These are phyloP conservation scores for Solenopsis invicta DNA, from an alignment of 1,140 invertebrate species.

Conservation along the genomic window DNA sequence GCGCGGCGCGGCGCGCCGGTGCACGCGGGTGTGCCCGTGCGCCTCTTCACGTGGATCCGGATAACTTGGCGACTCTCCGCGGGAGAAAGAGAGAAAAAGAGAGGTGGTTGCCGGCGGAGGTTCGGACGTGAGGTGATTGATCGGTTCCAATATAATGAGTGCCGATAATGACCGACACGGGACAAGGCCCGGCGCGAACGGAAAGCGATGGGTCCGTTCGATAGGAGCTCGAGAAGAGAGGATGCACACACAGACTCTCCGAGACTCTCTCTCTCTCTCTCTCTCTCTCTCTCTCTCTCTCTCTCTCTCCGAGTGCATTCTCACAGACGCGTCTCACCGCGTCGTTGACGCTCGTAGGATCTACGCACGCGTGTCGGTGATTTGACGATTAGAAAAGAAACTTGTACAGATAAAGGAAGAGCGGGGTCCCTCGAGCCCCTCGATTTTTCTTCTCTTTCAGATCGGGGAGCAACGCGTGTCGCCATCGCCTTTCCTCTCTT, in stretches of 20 bases:
- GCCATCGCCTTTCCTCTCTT: no score
- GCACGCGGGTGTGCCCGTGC: conserved; percentile 69
- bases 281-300: no score
- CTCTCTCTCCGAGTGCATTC: conserved; percentile 18
- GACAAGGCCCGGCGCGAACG: conserved; percentile 81
- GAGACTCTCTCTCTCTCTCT: background rate
- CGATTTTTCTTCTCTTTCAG: conserved; percentile 29
- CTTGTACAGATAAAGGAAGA: background rate
- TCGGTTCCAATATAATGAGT: conserved; percentile 85
- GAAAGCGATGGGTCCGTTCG: conserved; percentile 80
- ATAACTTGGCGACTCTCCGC: conserved; percentile 73
- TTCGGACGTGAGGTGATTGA: conserved; percentile 83
- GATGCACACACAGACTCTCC: conserved; percentile 69
- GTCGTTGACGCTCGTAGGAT: conserved; percentile 39
- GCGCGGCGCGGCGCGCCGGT: no score
- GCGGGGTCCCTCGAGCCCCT: background rate
- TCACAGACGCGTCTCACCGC: no score
- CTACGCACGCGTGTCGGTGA: conserved; percentile 17
- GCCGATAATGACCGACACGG: conserved; percentile 85
- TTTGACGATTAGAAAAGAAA: conserved; percentile 41
- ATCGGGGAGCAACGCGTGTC: conserved; percentile 47
- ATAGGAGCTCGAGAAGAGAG: conserved; percentile 73
- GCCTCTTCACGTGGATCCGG: conserved; percentile 76
- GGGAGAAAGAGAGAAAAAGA: conserved; percentile 50
- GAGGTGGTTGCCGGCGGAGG: conserved; percentile 69